A percentile compares a stretch with the other conserved stretches of the same genome.
These are phyloP conservation scores for Germaria angustata DNA, from an alignment of 2,888 invertebrate genomes.

Conservation along the genomic window DNA sequence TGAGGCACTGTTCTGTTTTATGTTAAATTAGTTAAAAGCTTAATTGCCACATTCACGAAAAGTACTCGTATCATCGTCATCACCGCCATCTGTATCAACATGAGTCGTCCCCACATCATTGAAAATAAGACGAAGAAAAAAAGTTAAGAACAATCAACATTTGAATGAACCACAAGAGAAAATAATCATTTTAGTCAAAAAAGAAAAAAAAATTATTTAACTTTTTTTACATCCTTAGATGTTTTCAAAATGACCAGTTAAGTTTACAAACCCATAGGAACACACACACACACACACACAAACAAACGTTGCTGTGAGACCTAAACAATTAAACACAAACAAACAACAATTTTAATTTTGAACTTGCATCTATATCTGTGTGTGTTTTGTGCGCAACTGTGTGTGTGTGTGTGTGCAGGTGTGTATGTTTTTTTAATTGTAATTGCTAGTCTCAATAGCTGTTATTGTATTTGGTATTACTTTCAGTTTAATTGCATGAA, in stretches of 20 bases:
- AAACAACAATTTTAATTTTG: conserved; percentile 15
- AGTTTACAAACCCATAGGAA: conserved; percentile 2
- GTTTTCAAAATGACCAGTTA: conserved; percentile 41
- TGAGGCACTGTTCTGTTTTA: conserved; percentile 25
- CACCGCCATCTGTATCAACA: conserved; percentile 44
- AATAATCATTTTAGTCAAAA: conserved; percentile 25
- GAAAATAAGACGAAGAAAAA: not conserved
- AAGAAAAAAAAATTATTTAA: too few species aligned
- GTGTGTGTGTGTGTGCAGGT: not conserved
- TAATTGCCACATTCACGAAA: conserved; percentile 68
- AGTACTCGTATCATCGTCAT: conserved; percentile 59
- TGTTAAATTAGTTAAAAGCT: conserved; percentile 68
- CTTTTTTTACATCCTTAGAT: not conserved
- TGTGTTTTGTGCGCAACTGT: not conserved
- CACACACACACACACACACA: not conserved
- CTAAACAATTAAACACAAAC: conserved; percentile 29
- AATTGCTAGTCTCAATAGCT: conserved; percentile 48
- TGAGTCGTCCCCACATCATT: not conserved
- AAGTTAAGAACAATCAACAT: not conserved
- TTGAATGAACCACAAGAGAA: conserved; percentile 17
- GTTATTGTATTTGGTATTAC: conserved; percentile 52
- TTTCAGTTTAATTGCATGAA: conserved; percentile 61
- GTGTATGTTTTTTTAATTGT: conserved; percentile 30
- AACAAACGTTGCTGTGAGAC: not conserved
- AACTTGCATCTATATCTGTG: not conserved